phyloP scores from a whole-genome alignment of 1,140 invertebrate genomes.

The Argopecten irradians region DNA sequence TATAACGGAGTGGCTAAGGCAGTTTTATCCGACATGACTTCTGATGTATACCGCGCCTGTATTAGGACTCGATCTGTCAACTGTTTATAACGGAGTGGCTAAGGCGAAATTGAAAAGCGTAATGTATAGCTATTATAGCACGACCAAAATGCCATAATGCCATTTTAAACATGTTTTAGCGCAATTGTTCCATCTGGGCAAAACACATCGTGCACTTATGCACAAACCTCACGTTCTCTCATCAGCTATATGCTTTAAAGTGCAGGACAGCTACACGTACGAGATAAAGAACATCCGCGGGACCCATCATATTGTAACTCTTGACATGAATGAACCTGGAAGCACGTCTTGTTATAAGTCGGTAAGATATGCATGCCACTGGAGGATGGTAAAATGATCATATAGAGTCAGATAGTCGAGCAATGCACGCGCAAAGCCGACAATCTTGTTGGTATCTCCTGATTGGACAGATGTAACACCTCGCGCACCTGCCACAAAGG shows the following conservation, averaged over 20 bases:
- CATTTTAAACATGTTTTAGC: too few species aligned
- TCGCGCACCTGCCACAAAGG: conserved; percentile 3
- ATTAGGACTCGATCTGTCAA: too few species aligned
- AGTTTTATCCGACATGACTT: too few species aligned
- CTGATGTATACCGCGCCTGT: too few species aligned
- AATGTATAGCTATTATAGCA: too few species aligned
- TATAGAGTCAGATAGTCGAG: not conserved
- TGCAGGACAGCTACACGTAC: not conserved
- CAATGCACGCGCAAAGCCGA: not conserved
- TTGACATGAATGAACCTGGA: not conserved
- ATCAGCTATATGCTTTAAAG: not conserved
- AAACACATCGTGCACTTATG: too few species aligned
- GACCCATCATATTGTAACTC: not conserved
- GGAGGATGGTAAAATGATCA: not conserved
- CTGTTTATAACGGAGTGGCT: too few species aligned
- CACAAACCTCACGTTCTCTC: too few species aligned
- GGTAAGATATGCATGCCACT: not conserved
- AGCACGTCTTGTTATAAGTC: not conserved
- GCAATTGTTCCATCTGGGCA: too few species aligned
- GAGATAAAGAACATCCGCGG: not conserved
- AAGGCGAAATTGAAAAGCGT: too few species aligned
- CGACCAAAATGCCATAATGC: too few species aligned
- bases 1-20: too few species aligned
- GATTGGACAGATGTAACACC: conserved; percentile 14
- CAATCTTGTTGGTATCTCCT: not conserved